Evolutionary conservation across 2,797 vertebrate species (phyloP), one percentile per base, ranked within the genome.

Genomic region (Acanthurus leucopareius): DNA sequence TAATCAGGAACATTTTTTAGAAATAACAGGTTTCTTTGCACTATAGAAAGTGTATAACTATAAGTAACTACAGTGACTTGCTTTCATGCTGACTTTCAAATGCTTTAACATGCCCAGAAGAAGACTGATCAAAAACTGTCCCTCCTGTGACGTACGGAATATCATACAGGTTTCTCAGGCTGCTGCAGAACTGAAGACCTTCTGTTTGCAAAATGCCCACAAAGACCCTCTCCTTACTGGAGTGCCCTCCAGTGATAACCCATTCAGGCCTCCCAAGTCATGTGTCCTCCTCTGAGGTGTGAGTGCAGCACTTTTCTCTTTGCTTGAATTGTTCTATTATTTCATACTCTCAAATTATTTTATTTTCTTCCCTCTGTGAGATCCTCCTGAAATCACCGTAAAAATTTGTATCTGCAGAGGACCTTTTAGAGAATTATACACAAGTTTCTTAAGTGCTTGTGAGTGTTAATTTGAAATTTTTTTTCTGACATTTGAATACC

Each of bases 171-270:
- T 96, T 22, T 96, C 95, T 69, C 95, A 96, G 74, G 95, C 95
- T 10, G 93, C 95, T 35, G 79, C 90, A 16, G 95, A 96, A 42
- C 91, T 96, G 87, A 95, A 93, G 86, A 93, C 88, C 81, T 96
- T 95, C 90, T 96, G 95, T 88, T 73, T 95, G 78, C 95, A 96
- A 70, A 96, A 96, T 58, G 95, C 94, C 17, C 90, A 94, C 78
- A 96, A 95, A 84, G 95, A 96, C 87, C 95, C 95, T 1, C 94
- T 96, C 45, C 93, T 96, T 69, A 92, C 92, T 0, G 94, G 95
- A 1, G 92, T 96, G 3, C 94, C 95, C 19, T 95, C 95, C 75
- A 94, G 94, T 7, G 95, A 96, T 70, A 96, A 96, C 88, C 95
- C 95, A 0, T 96, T 96, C 89, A 89, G 95, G 40, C 95, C 95